These are phyloP conservation scores for Drosophila buzzatii DNA, from an alignment of 2,888 invertebrate genomes.

Conservation along the genomic window DNA sequence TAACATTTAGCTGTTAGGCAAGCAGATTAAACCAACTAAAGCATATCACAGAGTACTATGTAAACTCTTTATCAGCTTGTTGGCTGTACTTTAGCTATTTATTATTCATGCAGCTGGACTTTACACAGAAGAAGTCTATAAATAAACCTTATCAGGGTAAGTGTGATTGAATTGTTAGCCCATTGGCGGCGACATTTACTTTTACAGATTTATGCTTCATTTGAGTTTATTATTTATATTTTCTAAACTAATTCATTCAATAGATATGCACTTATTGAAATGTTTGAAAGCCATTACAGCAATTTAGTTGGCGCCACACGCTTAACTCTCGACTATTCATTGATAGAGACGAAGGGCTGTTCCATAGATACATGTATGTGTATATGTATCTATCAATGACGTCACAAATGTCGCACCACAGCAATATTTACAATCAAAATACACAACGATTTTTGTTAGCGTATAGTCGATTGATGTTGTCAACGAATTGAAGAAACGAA, in stretches of 20 bases:
- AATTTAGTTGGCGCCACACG: conserved; percentile 23
- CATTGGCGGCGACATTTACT: neutral
- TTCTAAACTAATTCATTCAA: neutral
- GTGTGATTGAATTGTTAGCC: conserved; percentile 1
- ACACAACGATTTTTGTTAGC: conserved; percentile 6
- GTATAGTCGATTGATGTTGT: conserved; percentile 28
- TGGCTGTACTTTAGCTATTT: neutral
- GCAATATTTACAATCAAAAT: conserved; percentile 47
- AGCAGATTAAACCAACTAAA: neutral
- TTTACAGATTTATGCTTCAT: neutral
- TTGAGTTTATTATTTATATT: neutral
- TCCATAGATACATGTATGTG: neutral
- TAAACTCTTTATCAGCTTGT: conserved; percentile 12
- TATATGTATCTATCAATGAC: conserved; percentile 25
- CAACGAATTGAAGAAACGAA: conserved; percentile 6
- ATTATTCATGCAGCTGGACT: conserved; percentile 16
- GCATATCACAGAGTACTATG: neutral
- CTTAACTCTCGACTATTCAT: conserved; percentile 26
- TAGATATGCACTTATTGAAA: conserved; percentile 7
- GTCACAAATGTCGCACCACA: conserved; percentile 58
- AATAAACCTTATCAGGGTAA: conserved; percentile 32
- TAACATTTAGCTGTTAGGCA: conserved; percentile 11
- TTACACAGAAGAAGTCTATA: conserved; percentile 2
- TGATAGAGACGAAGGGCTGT: conserved; percentile 16
- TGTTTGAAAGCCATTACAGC: conserved; percentile 3